Conservation (phyloP, 2,888 invertebrate genomes). For the Drosophila longiperda region DNA sequence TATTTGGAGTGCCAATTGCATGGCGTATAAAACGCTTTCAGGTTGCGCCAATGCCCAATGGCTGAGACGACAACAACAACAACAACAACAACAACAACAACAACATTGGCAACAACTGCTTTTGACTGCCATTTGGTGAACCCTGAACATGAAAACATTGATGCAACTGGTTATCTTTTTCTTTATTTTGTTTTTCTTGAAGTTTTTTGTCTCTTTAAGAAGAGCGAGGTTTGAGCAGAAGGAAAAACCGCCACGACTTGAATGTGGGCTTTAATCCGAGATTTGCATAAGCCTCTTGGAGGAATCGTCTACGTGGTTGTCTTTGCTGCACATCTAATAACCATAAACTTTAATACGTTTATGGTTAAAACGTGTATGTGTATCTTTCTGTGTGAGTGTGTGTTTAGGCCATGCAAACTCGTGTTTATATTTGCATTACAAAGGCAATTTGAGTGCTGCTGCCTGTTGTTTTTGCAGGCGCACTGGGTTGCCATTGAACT, state of each 20-base stretch:
- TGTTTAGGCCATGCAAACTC: constrained; percentile 29
- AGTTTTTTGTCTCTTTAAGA: constrained; percentile 12
- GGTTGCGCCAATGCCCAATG: constrained; percentile 37
- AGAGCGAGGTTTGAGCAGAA: constrained; percentile 8
- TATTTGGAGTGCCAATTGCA: constrained; percentile 75
- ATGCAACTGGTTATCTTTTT: constrained; percentile 35
- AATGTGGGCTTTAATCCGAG: constrained; percentile 50
- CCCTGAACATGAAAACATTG: constrained; percentile 32
- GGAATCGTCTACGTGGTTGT: constrained; percentile 19
- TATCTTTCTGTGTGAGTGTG: constrained; percentile 23
- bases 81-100: constrained; percentile 4
- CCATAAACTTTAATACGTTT: constrained; percentile 76
- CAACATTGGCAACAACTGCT: not conserved
- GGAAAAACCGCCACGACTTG: constrained; percentile 21
- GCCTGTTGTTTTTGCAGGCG: constrained; percentile 12
- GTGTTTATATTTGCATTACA: constrained; percentile 72
- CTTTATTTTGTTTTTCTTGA: constrained; percentile 5
- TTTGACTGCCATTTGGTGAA: constrained; percentile 23
- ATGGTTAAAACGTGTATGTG: constrained; percentile 55
- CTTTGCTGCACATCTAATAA: constrained; percentile 65
- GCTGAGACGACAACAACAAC: constrained; percentile 6
- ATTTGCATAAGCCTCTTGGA: constrained; percentile 61
- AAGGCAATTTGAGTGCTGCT: constrained; percentile 62
- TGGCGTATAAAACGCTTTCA: constrained; percentile 38
- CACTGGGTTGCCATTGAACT: constrained; percentile 55